phyloP scores from a whole-genome alignment of 2,888 invertebrate species.

The Netelia melanura region DNA sequence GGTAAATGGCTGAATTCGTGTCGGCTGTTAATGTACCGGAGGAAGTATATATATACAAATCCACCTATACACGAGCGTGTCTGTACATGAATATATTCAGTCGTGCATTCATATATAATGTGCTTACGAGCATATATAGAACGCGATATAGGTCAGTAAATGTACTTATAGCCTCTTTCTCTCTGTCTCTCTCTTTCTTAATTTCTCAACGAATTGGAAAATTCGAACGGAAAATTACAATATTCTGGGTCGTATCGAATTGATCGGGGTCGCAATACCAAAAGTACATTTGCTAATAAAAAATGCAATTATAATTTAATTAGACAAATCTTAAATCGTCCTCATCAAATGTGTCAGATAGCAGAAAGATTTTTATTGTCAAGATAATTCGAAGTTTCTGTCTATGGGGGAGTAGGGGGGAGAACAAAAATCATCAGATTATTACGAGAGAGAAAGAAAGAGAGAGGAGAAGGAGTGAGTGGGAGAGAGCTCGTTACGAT shows the following conservation, averaged over 20 bases:
- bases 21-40: slow-evolving; percentile 49
- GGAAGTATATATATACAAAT: slow-evolving; percentile 14
- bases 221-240: slow-evolving; percentile 8
- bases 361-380: too few relatives aligned
- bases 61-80: neutral
- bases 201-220: slow-evolving; percentile 9
- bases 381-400: too few relatives aligned
- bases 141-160: slow-evolving; percentile 57
- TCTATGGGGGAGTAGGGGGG: neutral
- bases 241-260: slow-evolving; percentile 10
- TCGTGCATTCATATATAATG: slow-evolving; percentile 1
- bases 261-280: neutral
- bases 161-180: slow-evolving; percentile 28
- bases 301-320: neutral
- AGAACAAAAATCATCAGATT: slow-evolving; percentile 73
- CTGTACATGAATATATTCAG: neutral
- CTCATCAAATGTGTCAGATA: too few relatives aligned
- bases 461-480: neutral
- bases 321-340: too few relatives aligned
- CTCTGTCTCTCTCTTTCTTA: neutral
- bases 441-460: slow-evolving; percentile 71
- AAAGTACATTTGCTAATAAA: neutral
- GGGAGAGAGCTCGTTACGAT: slow-evolving; percentile 79
- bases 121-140: slow-evolving; percentile 21
- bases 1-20: slow-evolving; percentile 60